phyloP scores from a whole-genome alignment of 1,140 invertebrate species.

The Bombyx mori region ASM3026992v2 NC_085118.1:2412001-2412500 shows the following conservation, averaged over 20 bases:
- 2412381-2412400: slow-evolving; percentile 86
- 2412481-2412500: slow-evolving; percentile 75
- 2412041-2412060: slow-evolving; percentile 88
- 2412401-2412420: slow-evolving; percentile 90
- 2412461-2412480: slow-evolving; percentile 83
- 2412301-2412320: slow-evolving; percentile 94
- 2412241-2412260: slow-evolving; percentile 74
- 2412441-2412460: slow-evolving; percentile 83
- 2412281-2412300: slow-evolving; percentile 90
- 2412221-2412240: slow-evolving; percentile 88
- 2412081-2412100: slow-evolving; percentile 71
- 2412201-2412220: slow-evolving; percentile 91
- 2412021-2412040: slow-evolving; percentile 87
- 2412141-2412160: slow-evolving; percentile 90
- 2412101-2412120: slow-evolving; percentile 84
- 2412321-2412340: slow-evolving; percentile 88
- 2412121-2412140: slow-evolving; percentile 92
- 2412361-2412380: slow-evolving; percentile 86
- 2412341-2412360: slow-evolving; percentile 82
- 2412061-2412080: slow-evolving; percentile 80
- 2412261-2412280: slow-evolving; percentile 87
- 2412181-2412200: slow-evolving; percentile 92
- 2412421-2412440: slow-evolving; percentile 84
- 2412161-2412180: slow-evolving; percentile 88
- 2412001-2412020: slow-evolving; percentile 90